Conservation (phyloP, 2,113 vertebrate species). For the Myanophis thanlyinensis region DNA sequence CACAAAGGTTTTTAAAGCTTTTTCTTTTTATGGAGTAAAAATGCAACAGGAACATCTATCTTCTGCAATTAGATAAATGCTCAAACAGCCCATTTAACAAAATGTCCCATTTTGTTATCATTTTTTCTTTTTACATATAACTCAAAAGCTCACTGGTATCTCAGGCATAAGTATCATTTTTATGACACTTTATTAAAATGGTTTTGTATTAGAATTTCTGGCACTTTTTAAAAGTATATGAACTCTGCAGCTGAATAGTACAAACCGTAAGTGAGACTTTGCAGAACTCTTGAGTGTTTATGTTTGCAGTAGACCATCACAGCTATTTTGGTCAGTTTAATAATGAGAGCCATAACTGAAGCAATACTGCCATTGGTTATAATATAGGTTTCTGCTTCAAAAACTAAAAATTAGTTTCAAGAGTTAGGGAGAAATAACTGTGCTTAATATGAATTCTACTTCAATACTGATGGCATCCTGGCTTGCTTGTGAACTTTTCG, state of each 20-base stretch:
- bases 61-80: rapidly evolving
- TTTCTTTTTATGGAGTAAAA: too few species aligned
- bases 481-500: constrained; percentile 17
- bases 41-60: neutral
- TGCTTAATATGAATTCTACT: constrained; percentile 4
- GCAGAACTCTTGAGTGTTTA: constrained; percentile 50
- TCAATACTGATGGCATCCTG: constrained; percentile 2
- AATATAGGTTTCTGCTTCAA: constrained; percentile 37
- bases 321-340: constrained; percentile 32
- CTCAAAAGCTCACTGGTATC: neutral
- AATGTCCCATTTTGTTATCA: neutral
- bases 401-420: constrained; percentile 25
- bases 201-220: constrained; percentile 42
- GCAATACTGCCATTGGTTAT: constrained; percentile 19
- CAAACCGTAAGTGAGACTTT: constrained; percentile 34
- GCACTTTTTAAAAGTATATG: constrained; percentile 15
- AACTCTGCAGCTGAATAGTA: constrained; percentile 18
- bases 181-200: neutral
- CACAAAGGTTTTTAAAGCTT: too few species aligned
- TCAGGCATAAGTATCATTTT: neutral
- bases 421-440: constrained; percentile 14
- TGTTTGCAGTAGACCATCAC: constrained; percentile 70
- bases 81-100: neutral
- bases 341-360: constrained; percentile 37
- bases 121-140: rapidly evolving